Evolutionary conservation across 2,113 vertebrate species (phyloP), one percentile per base, ranked within the genome.

Genomic region (Mus spicilegus): DNA sequence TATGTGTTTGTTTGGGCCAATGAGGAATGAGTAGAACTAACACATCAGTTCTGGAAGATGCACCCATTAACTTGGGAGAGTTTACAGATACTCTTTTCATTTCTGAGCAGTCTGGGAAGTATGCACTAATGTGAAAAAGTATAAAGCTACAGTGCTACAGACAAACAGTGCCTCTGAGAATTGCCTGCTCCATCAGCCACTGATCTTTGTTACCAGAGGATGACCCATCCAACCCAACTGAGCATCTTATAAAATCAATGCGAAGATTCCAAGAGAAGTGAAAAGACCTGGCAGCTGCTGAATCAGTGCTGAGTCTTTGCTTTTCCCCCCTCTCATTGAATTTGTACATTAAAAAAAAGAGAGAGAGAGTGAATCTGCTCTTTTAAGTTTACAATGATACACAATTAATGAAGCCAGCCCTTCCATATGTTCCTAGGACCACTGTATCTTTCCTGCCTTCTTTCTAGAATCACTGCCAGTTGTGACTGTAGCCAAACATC

Each of bases 261-360:
- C 36, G 86, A 65, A 46, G 13, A 92, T 73, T 30, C 69, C 49
- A 14, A 63, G 33, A 91, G 87, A 90, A 49, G 42, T 54, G 24
- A 42, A 73, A 87, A 97, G 33, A 92, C 17, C 46, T 30, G 22
- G 42, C 76, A 77, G 7, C 42, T 93, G 63, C 87, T 87, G 85
- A 58, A 89, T 91, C 58, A 72, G n/a, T 56, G 16, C 36, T 70
- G 10, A 1, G 19, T 85, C 54, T 92, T 84, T 89, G 70, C 8
- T 12, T 88, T 92, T 56, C 13, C 42, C 81, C 69, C 84, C 63
- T 36, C 39, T 51, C n/a, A 73, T 36, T 73, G 3, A 75, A 78
- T 22, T 42, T 70, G 13, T 28, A 7, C 10, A 56, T 85, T 42
- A 54, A 90, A 89, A 26, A 93, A 85, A 6, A 54, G 86, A 85